phyloP scores from a whole-genome alignment of 2,113 vertebrate genomes.

The Boleophthalmus pectinirostris region DNA sequence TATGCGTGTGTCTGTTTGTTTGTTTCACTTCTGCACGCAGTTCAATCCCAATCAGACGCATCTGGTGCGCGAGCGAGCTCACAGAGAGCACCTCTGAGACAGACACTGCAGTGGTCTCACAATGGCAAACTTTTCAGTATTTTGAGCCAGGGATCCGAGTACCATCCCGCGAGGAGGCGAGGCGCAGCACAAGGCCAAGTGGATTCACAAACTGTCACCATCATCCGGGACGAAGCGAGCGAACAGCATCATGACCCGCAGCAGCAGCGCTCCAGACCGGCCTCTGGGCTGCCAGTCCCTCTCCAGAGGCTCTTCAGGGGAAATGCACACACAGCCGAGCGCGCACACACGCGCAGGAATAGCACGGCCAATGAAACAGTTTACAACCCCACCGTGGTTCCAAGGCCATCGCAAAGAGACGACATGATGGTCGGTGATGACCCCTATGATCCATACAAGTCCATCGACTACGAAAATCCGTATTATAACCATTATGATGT shows the following conservation, averaged over 20 bases:
- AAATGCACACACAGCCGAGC: slow-evolving; percentile 39
- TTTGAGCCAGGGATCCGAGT: slow-evolving; percentile 87
- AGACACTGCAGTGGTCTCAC: slow-evolving; percentile 90
- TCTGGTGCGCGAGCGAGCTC: slow-evolving; percentile 39
- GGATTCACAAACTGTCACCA: slow-evolving; percentile 69
- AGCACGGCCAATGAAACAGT: slow-evolving; percentile 52
- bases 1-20: slow-evolving; percentile 78
- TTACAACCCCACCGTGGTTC: slow-evolving; percentile 38
- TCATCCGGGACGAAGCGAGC: slow-evolving; percentile 66
- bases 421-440: slow-evolving; percentile 93
- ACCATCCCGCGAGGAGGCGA: slow-evolving; percentile 82
- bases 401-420: slow-evolving; percentile 58
- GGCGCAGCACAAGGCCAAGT: slow-evolving; percentile 65
- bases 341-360: slow-evolving; percentile 31
- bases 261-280: slow-evolving; percentile 25
- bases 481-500: slow-evolving; percentile 95
- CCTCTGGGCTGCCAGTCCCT: slow-evolving; percentile 54
- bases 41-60: slow-evolving; percentile 70
- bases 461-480: slow-evolving; percentile 88
- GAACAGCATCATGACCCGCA: slow-evolving; percentile 30
- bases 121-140: slow-evolving; percentile 92
- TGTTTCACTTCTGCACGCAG: slow-evolving; percentile 74
- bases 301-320: slow-evolving; percentile 57
- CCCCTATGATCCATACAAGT: slow-evolving; percentile 92
- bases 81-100: slow-evolving; percentile 79